Conservation (phyloP, 2,113 vertebrate genomes). For the Nipponia nippon region DNA sequence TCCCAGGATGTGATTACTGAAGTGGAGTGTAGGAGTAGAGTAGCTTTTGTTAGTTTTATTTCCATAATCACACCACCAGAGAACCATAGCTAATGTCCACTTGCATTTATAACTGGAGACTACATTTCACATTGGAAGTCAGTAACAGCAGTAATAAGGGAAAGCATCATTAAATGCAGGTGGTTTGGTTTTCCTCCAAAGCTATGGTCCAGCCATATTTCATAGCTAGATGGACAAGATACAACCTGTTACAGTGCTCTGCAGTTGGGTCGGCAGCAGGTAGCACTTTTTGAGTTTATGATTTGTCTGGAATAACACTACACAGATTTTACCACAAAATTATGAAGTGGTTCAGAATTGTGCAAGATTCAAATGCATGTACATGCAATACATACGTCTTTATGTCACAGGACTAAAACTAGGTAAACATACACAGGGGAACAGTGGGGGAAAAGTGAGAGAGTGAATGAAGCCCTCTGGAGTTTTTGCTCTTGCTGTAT, state of each 20-base stretch:
- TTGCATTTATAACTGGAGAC: background rate
- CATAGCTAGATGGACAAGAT: background rate
- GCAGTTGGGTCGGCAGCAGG: background rate
- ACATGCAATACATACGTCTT: background rate
- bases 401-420: background rate
- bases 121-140: background rate
- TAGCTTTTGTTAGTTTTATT: background rate
- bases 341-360: background rate
- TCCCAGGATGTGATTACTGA: background rate
- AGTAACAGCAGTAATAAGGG: background rate
- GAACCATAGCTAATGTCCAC: background rate
- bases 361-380: background rate
- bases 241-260: background rate
- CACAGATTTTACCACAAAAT: background rate
- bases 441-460: fast-evolving
- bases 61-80: background rate
- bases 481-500: background rate
- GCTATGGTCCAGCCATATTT: background rate
- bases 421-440: background rate
- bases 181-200: background rate
- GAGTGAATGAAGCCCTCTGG: background rate
- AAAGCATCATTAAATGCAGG: background rate
- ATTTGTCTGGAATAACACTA: background rate
- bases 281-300: background rate
- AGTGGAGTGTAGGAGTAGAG: background rate